Evolutionary conservation across 30 jellyfish, hydroid and myxozoan genomes (phyloP), one percentile per base, ranked within the genome.

Genomic region (Catostylus mosaicus): DNA sequence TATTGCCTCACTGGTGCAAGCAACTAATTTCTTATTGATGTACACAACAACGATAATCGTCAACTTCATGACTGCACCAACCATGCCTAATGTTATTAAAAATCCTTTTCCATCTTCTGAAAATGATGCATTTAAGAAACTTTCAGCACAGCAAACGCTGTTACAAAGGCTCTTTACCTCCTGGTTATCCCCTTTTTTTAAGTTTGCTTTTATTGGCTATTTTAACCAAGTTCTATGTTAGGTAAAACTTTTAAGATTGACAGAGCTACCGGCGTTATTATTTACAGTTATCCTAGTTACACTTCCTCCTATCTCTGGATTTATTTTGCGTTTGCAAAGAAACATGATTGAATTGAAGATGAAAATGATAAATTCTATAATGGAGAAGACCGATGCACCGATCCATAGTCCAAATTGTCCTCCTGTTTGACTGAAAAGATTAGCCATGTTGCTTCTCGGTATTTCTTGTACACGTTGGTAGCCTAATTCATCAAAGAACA

Each of bases 321-420:
- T 31, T 0, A 57, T 38, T 77, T 43, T 77, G 36, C 75, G 27
- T 18, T 77, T 57, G 27, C 61, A 35, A 2, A 38, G 35, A 26
- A 54, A 61, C 31, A 59, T 12, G 0, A 38, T 1, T 23, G 67
- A 36, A 18, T 40, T 77, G 40, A 56, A 0, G 6, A 61, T 23
- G 52, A 77, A 77, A 24, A 38, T 24, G 0, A 77, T 18, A 32
- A 40, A 36, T 77, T 77, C 88, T 18, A 38, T 1, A 0, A 77
- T 11, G 7, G 88, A 77, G 64, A 77, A 77, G 1, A 77, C 43
- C 19, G 88, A 77, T 22, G 88, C 88, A 12, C 88, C 88, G 3
- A 77, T 60, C 78, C 78, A 77, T 7, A 77, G 59, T 2, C 88
- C 88, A 20, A 77, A 22, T 36, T 77, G 78, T 29, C 88, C 88